These are phyloP conservation scores for Andricus quercusramuli DNA, from an alignment of 2,888 invertebrate species.

Conservation along the genomic window DNA sequence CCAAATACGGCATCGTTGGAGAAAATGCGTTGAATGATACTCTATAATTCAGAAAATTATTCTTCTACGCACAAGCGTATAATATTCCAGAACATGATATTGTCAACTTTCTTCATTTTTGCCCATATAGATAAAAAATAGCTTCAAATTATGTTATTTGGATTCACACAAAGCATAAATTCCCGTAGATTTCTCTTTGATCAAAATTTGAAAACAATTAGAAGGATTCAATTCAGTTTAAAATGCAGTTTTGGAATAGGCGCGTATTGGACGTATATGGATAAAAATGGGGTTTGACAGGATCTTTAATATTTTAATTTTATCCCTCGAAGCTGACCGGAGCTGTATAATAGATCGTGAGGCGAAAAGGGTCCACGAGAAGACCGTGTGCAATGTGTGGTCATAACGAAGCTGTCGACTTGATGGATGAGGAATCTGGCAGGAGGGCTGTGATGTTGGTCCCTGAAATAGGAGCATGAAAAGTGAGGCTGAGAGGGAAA, in stretches of 20 bases:
- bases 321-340: conserved; percentile 45
- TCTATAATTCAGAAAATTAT: too few relatives aligned
- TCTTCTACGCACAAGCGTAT: too few relatives aligned
- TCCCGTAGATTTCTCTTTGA: neutral
- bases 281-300: conserved; percentile 33
- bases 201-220: neutral
- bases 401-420: conserved; percentile 76
- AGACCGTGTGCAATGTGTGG: conserved; percentile 69
- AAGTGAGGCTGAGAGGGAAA: conserved; percentile 58
- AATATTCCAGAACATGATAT: too few relatives aligned
- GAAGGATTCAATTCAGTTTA: neutral
- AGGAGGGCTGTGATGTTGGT: conserved; percentile 62
- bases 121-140: too few relatives aligned
- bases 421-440: conserved; percentile 72
- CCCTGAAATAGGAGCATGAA: conserved; percentile 61
- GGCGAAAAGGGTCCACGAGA: conserved; percentile 68
- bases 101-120: too few relatives aligned
- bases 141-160: neutral
- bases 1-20: too few relatives aligned
- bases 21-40: too few relatives aligned
- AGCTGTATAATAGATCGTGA: conserved; percentile 67
- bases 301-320: conserved; percentile 61
- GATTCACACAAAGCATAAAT: neutral
- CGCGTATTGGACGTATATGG: neutral
- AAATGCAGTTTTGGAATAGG: neutral